Evolutionary conservation across 2,113 vertebrate species (phyloP), one percentile per base, ranked within the genome.

Genomic region (Melierax canorus): DNA sequence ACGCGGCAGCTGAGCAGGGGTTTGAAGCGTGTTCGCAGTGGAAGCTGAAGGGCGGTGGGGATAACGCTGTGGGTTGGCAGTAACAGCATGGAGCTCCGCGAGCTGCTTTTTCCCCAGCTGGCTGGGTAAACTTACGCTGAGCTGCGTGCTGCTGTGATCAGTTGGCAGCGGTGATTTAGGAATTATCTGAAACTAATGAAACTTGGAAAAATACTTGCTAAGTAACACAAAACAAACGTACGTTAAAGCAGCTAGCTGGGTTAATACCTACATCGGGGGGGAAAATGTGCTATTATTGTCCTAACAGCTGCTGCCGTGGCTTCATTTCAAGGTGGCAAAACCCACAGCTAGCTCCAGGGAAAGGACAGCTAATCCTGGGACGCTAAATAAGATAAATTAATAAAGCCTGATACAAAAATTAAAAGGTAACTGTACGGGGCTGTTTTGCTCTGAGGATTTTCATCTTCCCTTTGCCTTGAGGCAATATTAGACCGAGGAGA

Each of bases 41-140:
- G 3, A 13, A 19, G 34, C 21, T 21, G 53, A 4, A 34, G 46
- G 41, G 43, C 32, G n/a, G 36, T 4, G n/a, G n/a, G 48, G 51
- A 2, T 27, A 3, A 23, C 1, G 20, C 7, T 18, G 43, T 3
- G 41, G 53, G 10, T 9, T 27, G 43, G 43, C 32, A 26, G 32
- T 2, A 15, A 10, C 32, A 17, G 32, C 22, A 8, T 0, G 5
- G 46, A 38, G 26, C 27, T 34, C 27, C 3, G 12, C 1, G 2
- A 36, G 74, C 29, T 29, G 38, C 19, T 34, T 60, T 50, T 38
- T 13, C 20, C 29, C n/a, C 5, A 4, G 11, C 41, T 62, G 63
- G 9, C 15, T 2, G 10, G 9, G 11, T 30, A 11, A 55, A 30
- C 24, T 34, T 13, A 29, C 1, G 5, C 53, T 32, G 22, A 27